Conservation (phyloP, 2,888 invertebrate genomes). For the Conomelus anceps region DNA sequence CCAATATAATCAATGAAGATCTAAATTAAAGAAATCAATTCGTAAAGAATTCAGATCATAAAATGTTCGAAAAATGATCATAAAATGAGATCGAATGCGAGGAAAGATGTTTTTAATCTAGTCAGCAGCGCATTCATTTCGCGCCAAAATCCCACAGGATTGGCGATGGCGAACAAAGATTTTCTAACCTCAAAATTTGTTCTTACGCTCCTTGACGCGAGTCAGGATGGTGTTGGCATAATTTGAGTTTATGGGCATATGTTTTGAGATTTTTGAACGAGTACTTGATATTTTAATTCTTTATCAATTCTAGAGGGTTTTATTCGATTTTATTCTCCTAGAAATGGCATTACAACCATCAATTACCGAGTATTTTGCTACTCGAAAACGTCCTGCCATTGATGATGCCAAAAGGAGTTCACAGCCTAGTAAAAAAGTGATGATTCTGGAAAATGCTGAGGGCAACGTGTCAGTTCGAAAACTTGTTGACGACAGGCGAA, state of each 20-base stretch:
- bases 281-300: background rate
- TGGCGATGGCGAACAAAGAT: background rate
- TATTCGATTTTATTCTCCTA: background rate
- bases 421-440: constrained; percentile 41
- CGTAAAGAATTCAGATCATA: too few relatives aligned
- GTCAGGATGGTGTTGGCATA: background rate
- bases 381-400: constrained; percentile 64
- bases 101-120: background rate
- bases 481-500: background rate
- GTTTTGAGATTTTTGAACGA: background rate
- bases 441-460: constrained; percentile 40
- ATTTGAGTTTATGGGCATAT: background rate
- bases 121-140: too few relatives aligned
- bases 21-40: too few relatives aligned
- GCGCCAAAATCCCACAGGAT: background rate
- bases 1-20: too few relatives aligned
- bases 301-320: background rate
- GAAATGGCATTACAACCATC: constrained; percentile 52
- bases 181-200: background rate
- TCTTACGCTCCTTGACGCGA: background rate
- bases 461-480: background rate
- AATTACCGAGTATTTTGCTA: constrained; percentile 66
- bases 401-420: constrained; percentile 47
- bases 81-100: background rate
- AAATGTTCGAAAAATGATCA: too few relatives aligned